Evolutionary conservation across 2,113 vertebrate species (phyloP).

Genomic region (Potamarius usumacintae): DNA sequence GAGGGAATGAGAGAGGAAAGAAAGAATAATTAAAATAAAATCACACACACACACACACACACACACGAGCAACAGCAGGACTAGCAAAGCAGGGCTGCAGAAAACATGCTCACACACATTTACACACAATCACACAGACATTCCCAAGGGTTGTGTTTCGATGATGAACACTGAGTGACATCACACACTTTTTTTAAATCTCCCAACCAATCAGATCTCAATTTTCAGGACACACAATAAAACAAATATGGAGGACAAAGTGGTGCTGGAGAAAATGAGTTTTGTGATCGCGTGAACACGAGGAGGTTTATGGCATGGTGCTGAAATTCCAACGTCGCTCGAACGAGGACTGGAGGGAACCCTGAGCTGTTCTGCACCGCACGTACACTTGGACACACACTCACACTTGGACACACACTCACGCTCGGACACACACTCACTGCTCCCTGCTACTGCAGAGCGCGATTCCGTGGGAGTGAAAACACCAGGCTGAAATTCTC

Average conservation of each 20-base stretch:
- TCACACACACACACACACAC: slow-evolving; percentile 4
- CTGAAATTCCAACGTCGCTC: no score
- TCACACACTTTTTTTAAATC: neutral
- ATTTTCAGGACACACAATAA: neutral
- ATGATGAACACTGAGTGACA: neutral
- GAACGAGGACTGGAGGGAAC: no score
- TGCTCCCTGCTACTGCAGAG: no score
- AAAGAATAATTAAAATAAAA: neutral
- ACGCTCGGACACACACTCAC: no score
- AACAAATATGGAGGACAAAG: neutral
- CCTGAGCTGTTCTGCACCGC: no score
- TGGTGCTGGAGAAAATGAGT: neutral
- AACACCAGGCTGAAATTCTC: no score
- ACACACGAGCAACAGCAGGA: neutral
- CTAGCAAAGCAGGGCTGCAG: slow-evolving; percentile 8
- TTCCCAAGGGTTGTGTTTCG: neutral
- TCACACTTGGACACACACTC: no score
- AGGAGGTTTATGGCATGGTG: neutral
- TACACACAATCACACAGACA: neutral
- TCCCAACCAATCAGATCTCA: neutral
- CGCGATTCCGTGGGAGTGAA: neutral
- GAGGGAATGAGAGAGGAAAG: neutral
- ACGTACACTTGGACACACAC: no score
- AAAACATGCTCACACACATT: slow-evolving; percentile 38
- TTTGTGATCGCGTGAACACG: neutral